phyloP scores from a whole-genome alignment of 2,888 invertebrate species.

The Entomobrya proxima region DNA sequence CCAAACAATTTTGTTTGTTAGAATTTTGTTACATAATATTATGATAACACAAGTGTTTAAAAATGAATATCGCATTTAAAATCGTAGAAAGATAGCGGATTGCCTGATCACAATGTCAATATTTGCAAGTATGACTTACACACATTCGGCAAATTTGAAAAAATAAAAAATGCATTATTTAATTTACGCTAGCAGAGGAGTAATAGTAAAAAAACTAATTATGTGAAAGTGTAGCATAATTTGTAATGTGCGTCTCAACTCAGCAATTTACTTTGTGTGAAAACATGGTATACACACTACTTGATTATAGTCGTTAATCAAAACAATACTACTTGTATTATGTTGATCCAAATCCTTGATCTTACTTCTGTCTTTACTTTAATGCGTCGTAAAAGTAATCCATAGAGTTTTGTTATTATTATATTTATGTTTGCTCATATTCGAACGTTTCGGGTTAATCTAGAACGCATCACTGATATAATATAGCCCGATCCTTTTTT shows the following conservation, averaged over 20 bases:
- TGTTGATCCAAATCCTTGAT: not conserved
- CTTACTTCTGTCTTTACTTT: conserved; percentile 2
- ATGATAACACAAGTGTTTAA: conserved; percentile 29
- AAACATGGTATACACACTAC: not conserved
- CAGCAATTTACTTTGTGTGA: not conserved
- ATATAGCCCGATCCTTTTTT: too few species aligned
- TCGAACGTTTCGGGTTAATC: not conserved
- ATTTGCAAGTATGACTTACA: not conserved
- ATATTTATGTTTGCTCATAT: conserved; percentile 19
- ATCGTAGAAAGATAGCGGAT: conserved; percentile 1
- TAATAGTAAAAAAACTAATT: conserved; percentile 4
- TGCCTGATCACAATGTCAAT: conserved; percentile 22
- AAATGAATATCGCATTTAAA: conserved; percentile 55
- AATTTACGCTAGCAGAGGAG: not conserved
- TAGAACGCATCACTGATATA: not conserved
- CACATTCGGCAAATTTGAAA: not conserved
- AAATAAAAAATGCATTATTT: conserved; percentile 8
- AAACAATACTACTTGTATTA: not conserved
- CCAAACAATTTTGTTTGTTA: conserved; percentile 35
- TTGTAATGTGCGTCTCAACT: not conserved
- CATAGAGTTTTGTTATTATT: not conserved
- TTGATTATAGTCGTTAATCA: too few species aligned
- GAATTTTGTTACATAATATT: conserved; percentile 46
- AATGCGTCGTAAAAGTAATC: not conserved
- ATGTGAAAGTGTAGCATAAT: not conserved